Evolutionary conservation across 2,797 vertebrate species (phyloP).

Genomic region (Epinephelus malabaricus): DNA sequence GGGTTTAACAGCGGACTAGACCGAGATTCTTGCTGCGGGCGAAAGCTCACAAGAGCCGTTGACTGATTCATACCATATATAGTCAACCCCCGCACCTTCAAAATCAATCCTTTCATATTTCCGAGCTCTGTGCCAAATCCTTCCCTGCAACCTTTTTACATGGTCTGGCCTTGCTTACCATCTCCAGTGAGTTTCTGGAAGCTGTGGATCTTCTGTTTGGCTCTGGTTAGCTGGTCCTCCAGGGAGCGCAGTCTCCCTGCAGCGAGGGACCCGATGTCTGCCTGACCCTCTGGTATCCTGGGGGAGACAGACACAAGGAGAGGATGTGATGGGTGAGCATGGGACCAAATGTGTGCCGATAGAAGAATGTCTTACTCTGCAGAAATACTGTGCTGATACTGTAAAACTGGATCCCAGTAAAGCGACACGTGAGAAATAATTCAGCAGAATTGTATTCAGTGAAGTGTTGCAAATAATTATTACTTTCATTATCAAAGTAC

Average conservation of each 20-base stretch:
- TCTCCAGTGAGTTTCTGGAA: conserved; percentile 94
- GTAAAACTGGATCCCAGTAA: background rate
- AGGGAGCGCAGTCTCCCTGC: conserved; percentile 93
- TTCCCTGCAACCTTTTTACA: conserved; percentile 8
- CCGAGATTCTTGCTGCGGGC: conserved; percentile 34
- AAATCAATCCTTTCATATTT: conserved; percentile 47
- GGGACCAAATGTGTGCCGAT: conserved; percentile 1
- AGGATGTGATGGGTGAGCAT: conserved; percentile 20
- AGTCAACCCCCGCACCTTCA: conserved; percentile 18
- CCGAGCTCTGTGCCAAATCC: conserved; percentile 23
- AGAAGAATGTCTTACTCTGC: background rate
- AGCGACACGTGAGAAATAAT: background rate
- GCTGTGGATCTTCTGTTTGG: conserved; percentile 98
- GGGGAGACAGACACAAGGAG: conserved; percentile 26
- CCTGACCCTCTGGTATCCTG: conserved; percentile 97
- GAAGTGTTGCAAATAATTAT: background rate
- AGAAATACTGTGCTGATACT: background rate
- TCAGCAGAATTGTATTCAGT: background rate
- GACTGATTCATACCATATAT: conserved; percentile 29
- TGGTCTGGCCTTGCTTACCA: conserved; percentile 82
- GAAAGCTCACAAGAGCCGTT: conserved; percentile 39
- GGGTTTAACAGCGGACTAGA: conserved; percentile 31
- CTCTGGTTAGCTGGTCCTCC: conserved; percentile 96
- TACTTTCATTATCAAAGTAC: background rate
- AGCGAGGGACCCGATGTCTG: conserved; percentile 90